Conservation (phyloP, 2,113 vertebrate genomes). For the Salvelinus alpinus region DNA sequence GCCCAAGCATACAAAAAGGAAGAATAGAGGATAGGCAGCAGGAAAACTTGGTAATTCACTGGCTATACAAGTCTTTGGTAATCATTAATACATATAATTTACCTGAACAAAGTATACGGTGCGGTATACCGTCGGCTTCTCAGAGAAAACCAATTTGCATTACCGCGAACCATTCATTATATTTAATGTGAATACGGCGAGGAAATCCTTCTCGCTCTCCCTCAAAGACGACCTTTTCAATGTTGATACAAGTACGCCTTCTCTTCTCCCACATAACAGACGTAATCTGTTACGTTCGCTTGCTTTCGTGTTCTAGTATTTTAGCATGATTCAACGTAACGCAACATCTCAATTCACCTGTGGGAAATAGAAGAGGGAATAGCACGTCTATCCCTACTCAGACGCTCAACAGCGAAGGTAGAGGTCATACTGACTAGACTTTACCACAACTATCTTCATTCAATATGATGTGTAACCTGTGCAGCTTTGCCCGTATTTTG, state of each 20-base stretch:
- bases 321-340: slow-evolving; percentile 2
- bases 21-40: slow-evolving; percentile 53
- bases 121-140: slow-evolving; percentile 44
- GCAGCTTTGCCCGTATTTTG: background rate
- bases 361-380: background rate
- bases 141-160: slow-evolving; percentile 56
- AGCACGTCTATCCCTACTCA: background rate
- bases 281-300: background rate
- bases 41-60: slow-evolving; percentile 53
- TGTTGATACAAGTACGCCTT: background rate
- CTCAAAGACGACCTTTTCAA: slow-evolving; percentile 3
- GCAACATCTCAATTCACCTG: slow-evolving; percentile 4
- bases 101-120: slow-evolving; percentile 56
- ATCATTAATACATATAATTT: slow-evolving; percentile 72
- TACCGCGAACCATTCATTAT: slow-evolving; percentile 62
- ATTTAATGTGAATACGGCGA: slow-evolving; percentile 44
- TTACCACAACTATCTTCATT: background rate
- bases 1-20: slow-evolving; percentile 41
- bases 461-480: background rate
- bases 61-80: slow-evolving; percentile 50
- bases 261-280: slow-evolving; percentile 12
- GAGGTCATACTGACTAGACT: background rate
- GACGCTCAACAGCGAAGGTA: background rate
- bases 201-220: slow-evolving; percentile 16
- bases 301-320: background rate